Evolutionary conservation across 2,797 vertebrate species (phyloP).

Genomic region (Hapalemur alaotrensis): DNA sequence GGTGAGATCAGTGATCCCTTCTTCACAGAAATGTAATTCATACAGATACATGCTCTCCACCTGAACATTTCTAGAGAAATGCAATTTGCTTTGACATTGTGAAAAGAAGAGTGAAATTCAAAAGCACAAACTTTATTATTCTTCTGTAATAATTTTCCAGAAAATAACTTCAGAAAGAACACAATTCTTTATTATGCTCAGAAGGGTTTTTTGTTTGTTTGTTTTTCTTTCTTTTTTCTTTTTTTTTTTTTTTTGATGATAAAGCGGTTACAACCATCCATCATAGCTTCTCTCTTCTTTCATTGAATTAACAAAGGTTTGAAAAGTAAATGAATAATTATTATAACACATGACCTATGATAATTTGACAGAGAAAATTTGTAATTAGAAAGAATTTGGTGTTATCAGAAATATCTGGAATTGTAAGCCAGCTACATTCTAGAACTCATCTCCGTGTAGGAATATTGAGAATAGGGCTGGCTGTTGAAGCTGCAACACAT

Average conservation of each 20-base stretch:
- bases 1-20: background rate
- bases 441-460: background rate
- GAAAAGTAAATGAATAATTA: background rate
- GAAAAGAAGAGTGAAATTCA: background rate
- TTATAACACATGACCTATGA: background rate
- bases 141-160: background rate
- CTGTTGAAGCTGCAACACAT: background rate
- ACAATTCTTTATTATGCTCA: background rate
- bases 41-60: too few species aligned
- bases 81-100: background rate
- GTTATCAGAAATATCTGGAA: background rate
- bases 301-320: background rate
- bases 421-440: background rate
- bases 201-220: background rate
- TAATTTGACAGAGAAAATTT: background rate
- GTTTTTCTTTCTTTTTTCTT: too few species aligned
- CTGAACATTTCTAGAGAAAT: background rate
- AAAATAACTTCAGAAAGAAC: background rate
- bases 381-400: background rate
- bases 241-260: background rate
- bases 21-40: background rate
- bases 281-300: background rate
- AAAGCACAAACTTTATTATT: background rate
- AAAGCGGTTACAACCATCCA: background rate
- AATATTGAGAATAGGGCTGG: accelerated